A percentile compares a stretch with the other conserved stretches of the same genome.
Evolutionary conservation across 2,797 vertebrate genomes (phyloP).

Genomic region (Gadopsis bispinosus): DNA sequence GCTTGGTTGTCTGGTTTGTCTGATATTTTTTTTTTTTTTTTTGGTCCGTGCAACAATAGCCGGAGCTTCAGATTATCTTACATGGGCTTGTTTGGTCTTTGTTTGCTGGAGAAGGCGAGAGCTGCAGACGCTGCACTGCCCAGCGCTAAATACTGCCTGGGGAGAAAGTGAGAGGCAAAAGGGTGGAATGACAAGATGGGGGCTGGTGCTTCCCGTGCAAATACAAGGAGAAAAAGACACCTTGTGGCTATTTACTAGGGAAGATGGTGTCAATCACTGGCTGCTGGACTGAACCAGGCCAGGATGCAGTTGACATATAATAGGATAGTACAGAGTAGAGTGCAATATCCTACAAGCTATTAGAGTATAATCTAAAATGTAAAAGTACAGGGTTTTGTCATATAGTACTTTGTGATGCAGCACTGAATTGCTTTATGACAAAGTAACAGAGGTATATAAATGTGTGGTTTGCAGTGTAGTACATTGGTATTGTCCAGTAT

Average conservation of each 20-base stretch:
- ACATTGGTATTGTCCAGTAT: conserved; percentile 72
- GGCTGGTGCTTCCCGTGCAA: conserved; percentile 10
- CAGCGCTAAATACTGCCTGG: conserved; percentile 7
- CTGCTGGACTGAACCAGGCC: conserved; percentile 9
- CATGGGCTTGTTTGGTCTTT: conserved; percentile 8
- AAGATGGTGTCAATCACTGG: conserved; percentile 29
- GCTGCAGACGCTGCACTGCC: conserved; percentile 27
- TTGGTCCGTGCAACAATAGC: background rate
- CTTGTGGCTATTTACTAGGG: conserved; percentile 25
- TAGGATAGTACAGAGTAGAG: background rate
- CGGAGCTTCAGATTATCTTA: conserved; percentile 19
- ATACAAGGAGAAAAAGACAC: conserved; percentile 30
- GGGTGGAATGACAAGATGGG: conserved; percentile 21
- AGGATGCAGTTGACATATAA: background rate
- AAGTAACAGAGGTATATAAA: conserved; percentile 15
- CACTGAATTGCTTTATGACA: conserved; percentile 14
- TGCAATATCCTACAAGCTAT: background rate
- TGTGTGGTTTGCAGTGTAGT: conserved; percentile 51
- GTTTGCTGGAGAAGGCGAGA: conserved; percentile 33
- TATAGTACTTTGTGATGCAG: conserved; percentile 19
- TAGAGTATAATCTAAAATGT: conserved; percentile 10
- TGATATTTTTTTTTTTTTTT: conserved; percentile 13
- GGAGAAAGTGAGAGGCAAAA: conserved; percentile 36
- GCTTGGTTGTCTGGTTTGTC: conserved; percentile 22
- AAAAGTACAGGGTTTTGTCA: background rate